These are phyloP conservation scores for Ceratosolen fusciceps DNA, from an alignment of 1,140 invertebrate species.

Conservation along the genomic window DNA sequence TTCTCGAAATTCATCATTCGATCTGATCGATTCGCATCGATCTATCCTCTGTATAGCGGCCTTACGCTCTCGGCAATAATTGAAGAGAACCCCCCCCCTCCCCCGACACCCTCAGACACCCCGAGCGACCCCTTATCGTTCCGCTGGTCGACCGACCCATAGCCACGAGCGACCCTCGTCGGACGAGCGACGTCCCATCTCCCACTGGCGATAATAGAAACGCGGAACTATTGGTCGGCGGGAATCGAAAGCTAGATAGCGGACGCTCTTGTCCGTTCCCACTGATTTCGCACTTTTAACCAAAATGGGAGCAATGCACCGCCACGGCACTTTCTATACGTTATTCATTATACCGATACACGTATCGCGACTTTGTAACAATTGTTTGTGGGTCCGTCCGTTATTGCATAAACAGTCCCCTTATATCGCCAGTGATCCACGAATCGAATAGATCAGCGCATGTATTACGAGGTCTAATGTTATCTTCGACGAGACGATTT, in stretches of 20 bases:
- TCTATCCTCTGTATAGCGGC: neutral
- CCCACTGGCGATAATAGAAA: neutral
- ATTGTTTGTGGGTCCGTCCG: too few relatives aligned
- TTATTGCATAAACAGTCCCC: too few relatives aligned
- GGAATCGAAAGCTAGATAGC: slow-evolving; percentile 11
- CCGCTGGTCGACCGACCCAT: neutral
- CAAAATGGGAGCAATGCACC: neutral
- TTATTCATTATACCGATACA: neutral
- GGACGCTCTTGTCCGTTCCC: neutral
- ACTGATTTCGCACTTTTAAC: slow-evolving; percentile 25
- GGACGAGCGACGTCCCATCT: neutral
- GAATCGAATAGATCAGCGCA: too few relatives aligned
- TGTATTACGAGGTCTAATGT: too few relatives aligned
- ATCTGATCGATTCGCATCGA: slow-evolving; percentile 17
- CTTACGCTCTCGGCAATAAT: slow-evolving; percentile 6
- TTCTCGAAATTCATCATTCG: slow-evolving; percentile 25
- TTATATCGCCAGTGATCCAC: too few relatives aligned
- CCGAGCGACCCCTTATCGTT: neutral
- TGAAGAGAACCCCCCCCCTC: neutral
- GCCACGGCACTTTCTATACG: neutral
- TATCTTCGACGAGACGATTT: too few relatives aligned
- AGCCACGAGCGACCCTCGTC: too few relatives aligned
- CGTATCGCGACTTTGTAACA: too few relatives aligned
- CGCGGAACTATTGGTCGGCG: slow-evolving; percentile 8
- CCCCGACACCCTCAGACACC: too few relatives aligned